phyloP scores from a whole-genome alignment of 2,113 vertebrate species.

The Hemichromis elongatus region DNA sequence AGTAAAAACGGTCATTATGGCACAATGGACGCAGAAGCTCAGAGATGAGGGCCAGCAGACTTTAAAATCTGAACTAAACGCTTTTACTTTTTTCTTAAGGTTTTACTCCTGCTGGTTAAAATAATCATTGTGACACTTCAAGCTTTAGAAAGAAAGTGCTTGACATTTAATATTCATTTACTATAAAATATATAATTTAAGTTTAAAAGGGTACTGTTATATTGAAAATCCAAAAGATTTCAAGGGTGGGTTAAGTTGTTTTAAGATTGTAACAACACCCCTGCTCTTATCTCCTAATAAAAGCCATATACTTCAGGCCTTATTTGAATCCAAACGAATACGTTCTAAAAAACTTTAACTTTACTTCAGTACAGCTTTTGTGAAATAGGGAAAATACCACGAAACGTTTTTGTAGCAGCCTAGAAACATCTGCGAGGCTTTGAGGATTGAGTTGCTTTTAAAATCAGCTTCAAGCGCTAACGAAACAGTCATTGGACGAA shows the following conservation, averaged over 20 bases:
- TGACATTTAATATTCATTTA: not conserved
- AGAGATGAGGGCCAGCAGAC: not conserved
- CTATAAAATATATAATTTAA: not conserved
- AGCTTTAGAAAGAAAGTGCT: not conserved
- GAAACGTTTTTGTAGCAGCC: not conserved
- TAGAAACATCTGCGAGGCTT: not conserved
- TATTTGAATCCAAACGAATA: not conserved
- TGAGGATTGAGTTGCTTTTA: not conserved
- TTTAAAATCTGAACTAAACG: not conserved
- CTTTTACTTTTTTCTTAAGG: not conserved
- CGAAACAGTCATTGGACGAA: too few relatives aligned
- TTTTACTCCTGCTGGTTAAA: fast-evolving
- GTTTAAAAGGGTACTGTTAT: not conserved
- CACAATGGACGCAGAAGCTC: not conserved
- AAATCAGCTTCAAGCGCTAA: not conserved
- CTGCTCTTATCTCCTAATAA: not conserved
- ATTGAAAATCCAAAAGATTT: not conserved
- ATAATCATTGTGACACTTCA: not conserved
- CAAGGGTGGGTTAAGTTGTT: not conserved
- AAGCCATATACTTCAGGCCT: not conserved
- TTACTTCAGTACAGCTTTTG: not conserved
- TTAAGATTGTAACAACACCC: not conserved
- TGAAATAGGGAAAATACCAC: not conserved
- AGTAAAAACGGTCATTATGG: not conserved
- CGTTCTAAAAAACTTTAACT: not conserved